phyloP scores from a whole-genome alignment of 2,113 vertebrate genomes.

The Sturnus vulgaris region DNA sequence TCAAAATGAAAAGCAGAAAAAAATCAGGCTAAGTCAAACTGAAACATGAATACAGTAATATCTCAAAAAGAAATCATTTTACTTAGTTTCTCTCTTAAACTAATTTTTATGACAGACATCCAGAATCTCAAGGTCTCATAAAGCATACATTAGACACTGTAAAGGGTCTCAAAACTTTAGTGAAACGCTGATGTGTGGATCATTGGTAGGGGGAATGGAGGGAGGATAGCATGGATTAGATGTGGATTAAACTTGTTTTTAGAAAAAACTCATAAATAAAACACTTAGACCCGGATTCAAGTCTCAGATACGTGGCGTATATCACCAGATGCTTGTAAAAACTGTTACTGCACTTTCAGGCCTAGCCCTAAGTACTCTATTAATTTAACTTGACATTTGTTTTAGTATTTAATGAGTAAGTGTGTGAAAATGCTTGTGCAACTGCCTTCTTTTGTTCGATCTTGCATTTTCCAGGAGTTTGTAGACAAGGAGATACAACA shows the following conservation, averaged over 20 bases:
- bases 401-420: slow-evolving; percentile 35
- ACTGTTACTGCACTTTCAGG: slow-evolving; percentile 46
- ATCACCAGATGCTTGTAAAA: slow-evolving; percentile 66
- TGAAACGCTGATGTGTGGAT: neutral
- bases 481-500: neutral
- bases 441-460: neutral
- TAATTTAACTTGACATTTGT: slow-evolving; percentile 50
- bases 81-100: neutral
- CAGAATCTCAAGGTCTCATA: neutral
- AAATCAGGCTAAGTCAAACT: neutral
- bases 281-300: slow-evolving; percentile 36
- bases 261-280: slow-evolving; percentile 63
- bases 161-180: neutral
- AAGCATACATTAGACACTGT: neutral
- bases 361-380: slow-evolving; percentile 32
- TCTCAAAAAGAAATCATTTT: neutral
- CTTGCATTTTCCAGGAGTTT: neutral
- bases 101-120: neutral
- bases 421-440: slow-evolving; percentile 38
- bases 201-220: neutral
- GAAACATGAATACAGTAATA: neutral
- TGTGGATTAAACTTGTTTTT: slow-evolving; percentile 54
- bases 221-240: slow-evolving; percentile 41
- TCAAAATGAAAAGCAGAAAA: neutral
- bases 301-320: slow-evolving; percentile 25